Conservation (phyloP, 2,888 invertebrate genomes). For the Diachrysia chrysitis region DNA sequence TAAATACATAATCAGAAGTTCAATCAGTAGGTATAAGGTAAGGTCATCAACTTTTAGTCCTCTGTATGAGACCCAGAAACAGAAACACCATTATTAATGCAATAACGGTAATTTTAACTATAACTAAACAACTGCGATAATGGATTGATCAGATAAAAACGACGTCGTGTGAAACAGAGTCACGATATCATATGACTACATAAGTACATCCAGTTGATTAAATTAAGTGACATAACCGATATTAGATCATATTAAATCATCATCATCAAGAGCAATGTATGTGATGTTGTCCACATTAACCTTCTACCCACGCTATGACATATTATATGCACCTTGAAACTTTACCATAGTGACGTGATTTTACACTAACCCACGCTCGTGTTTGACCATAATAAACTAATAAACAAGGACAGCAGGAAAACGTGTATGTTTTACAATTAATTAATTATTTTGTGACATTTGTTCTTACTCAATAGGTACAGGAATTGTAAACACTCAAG, state of each 20-base stretch:
- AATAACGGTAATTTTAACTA: not conserved
- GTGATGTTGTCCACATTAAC: too few species aligned
- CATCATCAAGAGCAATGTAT: too few species aligned
- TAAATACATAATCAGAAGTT: too few species aligned
- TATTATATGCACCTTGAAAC: constrained; percentile 48
- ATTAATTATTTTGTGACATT: not conserved
- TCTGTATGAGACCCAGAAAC: not conserved
- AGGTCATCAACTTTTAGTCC: too few species aligned
- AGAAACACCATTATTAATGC: not conserved
- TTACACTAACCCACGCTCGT: constrained; percentile 44
- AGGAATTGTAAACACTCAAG: not conserved
- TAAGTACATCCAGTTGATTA: constrained; percentile 40
- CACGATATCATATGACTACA: constrained; percentile 5
- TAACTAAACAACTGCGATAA: not conserved
- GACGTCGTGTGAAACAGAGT: not conserved
- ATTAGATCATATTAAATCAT: constrained; percentile 55
- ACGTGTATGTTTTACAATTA: constrained; percentile 12
- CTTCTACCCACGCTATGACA: constrained; percentile 52
- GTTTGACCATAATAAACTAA: constrained; percentile 22
- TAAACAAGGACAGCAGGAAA: constrained; percentile 32
- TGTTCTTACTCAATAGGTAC: not conserved
- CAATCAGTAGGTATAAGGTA: too few species aligned
- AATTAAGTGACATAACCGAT: constrained; percentile 56
- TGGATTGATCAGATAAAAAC: not conserved
- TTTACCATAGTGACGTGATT: constrained; percentile 49